phyloP scores from a whole-genome alignment of 2,888 invertebrate species.

The Melinaea marsaeus region DNA sequence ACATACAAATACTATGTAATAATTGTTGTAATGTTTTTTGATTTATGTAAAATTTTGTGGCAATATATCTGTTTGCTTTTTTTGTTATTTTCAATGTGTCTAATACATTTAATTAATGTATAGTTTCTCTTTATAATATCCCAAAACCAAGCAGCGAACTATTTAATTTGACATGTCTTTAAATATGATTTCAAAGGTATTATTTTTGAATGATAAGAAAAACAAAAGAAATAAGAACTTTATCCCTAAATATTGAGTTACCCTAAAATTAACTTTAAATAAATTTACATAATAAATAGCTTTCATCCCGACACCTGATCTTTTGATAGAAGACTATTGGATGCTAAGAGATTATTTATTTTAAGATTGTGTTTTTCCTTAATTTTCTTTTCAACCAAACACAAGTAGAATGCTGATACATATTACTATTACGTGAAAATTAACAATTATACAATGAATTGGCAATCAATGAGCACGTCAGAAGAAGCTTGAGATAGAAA shows the following conservation, averaged over 20 bases:
- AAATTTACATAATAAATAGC: conserved; percentile 23
- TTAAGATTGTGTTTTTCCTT: background rate
- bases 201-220: background rate
- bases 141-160: too few species aligned
- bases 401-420: background rate
- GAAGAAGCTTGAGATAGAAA: too few species aligned
- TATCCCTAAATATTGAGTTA: conserved; percentile 1
- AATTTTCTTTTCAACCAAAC: background rate
- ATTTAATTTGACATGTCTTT: background rate
- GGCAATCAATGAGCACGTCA: too few species aligned
- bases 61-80: too few species aligned
- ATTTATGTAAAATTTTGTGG: too few species aligned
- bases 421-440: too few species aligned
- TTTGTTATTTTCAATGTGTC: too few species aligned
- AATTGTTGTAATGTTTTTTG: too few species aligned
- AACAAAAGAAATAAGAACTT: background rate
- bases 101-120: too few species aligned
- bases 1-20: too few species aligned
- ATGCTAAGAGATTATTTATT: background rate
- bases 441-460: too few species aligned
- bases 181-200: background rate
- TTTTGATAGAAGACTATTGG: background rate
- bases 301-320: conserved; percentile 11
- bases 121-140: too few species aligned
- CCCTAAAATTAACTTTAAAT: conserved; percentile 1